Evolutionary conservation across 2,888 invertebrate genomes (phyloP).

Genomic region (Chrysodeixis includens): DNA sequence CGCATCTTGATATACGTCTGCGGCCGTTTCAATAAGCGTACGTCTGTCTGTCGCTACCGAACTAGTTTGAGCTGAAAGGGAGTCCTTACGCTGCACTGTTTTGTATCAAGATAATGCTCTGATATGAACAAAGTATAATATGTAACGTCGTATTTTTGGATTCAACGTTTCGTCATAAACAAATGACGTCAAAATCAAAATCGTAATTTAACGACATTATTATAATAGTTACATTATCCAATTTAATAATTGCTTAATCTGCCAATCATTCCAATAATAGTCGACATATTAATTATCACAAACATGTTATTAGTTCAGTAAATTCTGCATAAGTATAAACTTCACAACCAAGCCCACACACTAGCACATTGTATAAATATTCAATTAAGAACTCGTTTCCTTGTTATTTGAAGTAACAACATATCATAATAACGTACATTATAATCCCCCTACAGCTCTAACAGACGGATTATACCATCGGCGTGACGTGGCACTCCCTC

Average conservation of each 20-base stretch:
- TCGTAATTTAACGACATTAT: too few species aligned
- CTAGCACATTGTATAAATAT: conserved; percentile 12
- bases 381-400: conserved; percentile 34
- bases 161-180: background rate
- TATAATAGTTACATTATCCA: too few species aligned
- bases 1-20: conserved; percentile 76
- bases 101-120: conserved; percentile 8
- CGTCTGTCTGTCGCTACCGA: conserved; percentile 59
- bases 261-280: background rate
- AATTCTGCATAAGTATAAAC: background rate
- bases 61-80: conserved; percentile 55
- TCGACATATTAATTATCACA: background rate
- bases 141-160: background rate
- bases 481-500: conserved; percentile 45
- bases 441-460: conserved; percentile 37
- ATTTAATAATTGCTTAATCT: background rate
- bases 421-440: conserved; percentile 42
- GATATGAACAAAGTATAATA: background rate
- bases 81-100: conserved; percentile 34
- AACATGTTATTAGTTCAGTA: background rate
- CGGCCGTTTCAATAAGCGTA: conserved; percentile 70
- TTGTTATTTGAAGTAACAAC: conserved; percentile 34
- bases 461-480: conserved; percentile 35
- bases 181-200: too few species aligned
- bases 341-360: conserved; percentile 15